phyloP scores from a whole-genome alignment of 1,140 invertebrate species.

The Sweltsa coloradensis region DNA sequence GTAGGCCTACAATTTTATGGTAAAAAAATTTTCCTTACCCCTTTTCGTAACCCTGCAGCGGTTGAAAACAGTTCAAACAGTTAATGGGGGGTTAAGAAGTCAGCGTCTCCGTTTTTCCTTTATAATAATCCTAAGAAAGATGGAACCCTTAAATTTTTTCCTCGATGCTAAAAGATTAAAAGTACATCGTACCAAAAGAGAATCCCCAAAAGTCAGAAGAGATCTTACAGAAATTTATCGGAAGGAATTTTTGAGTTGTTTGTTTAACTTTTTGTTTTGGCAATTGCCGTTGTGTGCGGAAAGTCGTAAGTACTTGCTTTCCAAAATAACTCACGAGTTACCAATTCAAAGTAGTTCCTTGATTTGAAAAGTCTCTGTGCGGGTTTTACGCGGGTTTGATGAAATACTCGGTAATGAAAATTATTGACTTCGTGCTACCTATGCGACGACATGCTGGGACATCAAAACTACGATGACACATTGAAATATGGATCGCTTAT shows the following conservation, averaged over 20 bases:
- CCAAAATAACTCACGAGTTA: not conserved
- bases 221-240: slow-evolving; percentile 21
- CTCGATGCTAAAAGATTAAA: not conserved
- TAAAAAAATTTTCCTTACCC: not conserved
- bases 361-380: not conserved
- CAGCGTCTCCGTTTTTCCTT: not conserved
- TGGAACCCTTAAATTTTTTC: not conserved
- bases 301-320: slow-evolving; percentile 23
- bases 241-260: slow-evolving; percentile 24
- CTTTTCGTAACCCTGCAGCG: not conserved
- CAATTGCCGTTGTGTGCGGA: slow-evolving; percentile 26
- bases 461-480: slow-evolving; percentile 13
- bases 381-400: not conserved
- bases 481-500: slow-evolving; percentile 9
- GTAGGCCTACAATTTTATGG: not conserved
- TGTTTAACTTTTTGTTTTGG: slow-evolving; percentile 30
- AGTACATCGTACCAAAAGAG: not conserved
- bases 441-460: slow-evolving; percentile 14
- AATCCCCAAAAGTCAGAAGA: not conserved
- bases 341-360: not conserved
- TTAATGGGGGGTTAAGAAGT: not conserved
- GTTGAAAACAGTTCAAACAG: not conserved
- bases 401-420: not conserved
- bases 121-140: not conserved
- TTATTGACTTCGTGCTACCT: not conserved